Percentiles rank a stretch among this genome's conserved stretches.
Evolutionary conservation across 2,113 vertebrate species (phyloP).

Genomic region (Pica pica): DNA sequence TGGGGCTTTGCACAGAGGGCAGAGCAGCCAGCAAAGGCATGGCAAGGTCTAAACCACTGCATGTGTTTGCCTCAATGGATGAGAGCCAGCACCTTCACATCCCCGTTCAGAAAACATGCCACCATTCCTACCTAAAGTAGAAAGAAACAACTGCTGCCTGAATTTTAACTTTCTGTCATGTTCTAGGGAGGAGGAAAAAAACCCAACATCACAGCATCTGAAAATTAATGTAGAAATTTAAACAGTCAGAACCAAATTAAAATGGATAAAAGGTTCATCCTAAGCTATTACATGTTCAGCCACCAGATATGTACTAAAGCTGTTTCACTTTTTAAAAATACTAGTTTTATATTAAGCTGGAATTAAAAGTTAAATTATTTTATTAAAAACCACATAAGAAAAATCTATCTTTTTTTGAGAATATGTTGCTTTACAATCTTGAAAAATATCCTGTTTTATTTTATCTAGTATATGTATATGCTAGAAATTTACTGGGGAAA

Average conservation of each 20-base stretch:
- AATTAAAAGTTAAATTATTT: background rate
- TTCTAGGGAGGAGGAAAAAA: background rate
- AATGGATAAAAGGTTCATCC: background rate
- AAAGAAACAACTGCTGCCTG: background rate
- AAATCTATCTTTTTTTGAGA: background rate
- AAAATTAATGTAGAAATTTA: background rate
- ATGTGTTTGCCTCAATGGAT: accelerated
- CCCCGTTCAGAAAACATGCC: accelerated
- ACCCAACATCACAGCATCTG: accelerated
- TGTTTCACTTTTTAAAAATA: accelerated
- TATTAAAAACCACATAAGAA: background rate
- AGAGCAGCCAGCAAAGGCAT: background rate
- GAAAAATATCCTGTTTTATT: background rate
- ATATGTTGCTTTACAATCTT: background rate
- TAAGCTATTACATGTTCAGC: background rate
- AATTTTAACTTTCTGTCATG: background rate
- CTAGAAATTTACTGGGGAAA: background rate
- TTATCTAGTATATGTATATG: background rate
- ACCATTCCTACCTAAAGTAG: background rate
- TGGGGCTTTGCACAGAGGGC: background rate
- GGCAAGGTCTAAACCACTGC: background rate
- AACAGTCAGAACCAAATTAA: background rate
- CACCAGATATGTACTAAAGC: background rate
- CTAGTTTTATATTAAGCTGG: background rate
- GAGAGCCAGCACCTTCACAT: background rate